Evolutionary conservation across 2,888 invertebrate species (phyloP).

Genomic region (Tineola bisselliella): DNA sequence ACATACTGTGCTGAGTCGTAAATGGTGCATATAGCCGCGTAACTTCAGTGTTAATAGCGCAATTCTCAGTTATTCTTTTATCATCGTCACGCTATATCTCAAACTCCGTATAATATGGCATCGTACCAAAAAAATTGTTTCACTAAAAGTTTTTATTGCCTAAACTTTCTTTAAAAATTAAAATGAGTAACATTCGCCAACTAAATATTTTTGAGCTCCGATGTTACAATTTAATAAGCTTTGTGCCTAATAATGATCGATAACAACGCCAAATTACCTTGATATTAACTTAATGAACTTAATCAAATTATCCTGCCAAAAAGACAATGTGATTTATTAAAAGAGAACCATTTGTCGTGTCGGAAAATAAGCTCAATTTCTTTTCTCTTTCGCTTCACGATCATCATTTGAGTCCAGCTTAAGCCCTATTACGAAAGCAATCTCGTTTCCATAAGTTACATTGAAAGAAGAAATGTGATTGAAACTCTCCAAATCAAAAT

Average conservation of each 20-base stretch:
- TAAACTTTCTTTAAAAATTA: neutral
- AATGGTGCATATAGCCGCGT: neutral
- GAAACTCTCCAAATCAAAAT: neutral
- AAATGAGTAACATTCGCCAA: too few species aligned
- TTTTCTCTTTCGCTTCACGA: neutral
- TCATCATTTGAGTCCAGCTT: neutral
- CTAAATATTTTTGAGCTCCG: too few species aligned
- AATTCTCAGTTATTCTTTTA: neutral
- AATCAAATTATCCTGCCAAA: neutral
- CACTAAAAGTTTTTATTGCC: neutral
- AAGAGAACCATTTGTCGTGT: conserved; percentile 2
- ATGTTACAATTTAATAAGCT: too few species aligned
- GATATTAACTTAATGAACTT: neutral
- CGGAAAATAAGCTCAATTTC: neutral
- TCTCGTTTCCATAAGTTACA: conserved; percentile 11
- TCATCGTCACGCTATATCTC: neutral
- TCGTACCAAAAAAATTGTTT: neutral
- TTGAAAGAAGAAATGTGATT: neutral
- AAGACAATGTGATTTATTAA: neutral
- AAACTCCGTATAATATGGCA: neutral
- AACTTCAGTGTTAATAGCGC: neutral
- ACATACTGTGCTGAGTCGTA: neutral
- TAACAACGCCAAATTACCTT: too few species aligned
- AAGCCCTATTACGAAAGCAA: conserved; percentile 7
- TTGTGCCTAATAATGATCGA: too few species aligned